Evolutionary conservation across 2,113 vertebrate genomes (phyloP).

Genomic region (Gasterosteus nipponicus): DNA sequence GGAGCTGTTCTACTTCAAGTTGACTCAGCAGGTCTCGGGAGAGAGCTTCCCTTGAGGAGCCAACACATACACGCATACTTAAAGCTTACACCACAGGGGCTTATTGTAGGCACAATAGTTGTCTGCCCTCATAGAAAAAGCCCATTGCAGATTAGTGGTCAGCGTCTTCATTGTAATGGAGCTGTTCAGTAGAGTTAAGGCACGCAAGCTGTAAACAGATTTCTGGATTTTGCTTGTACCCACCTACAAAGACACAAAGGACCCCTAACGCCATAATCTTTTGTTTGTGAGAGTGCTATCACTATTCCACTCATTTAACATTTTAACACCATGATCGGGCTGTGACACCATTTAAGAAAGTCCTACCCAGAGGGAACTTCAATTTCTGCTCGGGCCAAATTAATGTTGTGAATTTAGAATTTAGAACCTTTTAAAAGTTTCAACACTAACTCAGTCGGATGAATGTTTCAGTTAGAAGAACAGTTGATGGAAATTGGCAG

Average conservation of each 20-base stretch:
- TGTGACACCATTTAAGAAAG: background rate
- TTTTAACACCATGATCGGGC: background rate
- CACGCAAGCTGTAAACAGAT: background rate
- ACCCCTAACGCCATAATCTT: background rate
- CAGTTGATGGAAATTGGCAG: conserved; percentile 5
- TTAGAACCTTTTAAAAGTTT: background rate
- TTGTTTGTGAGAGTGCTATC: background rate
- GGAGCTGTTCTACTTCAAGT: conserved; percentile 15
- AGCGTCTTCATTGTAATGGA: conserved; percentile 40
- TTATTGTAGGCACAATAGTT: conserved; percentile 30
- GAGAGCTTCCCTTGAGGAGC: conserved; percentile 26
- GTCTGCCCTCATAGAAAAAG: conserved; percentile 9
- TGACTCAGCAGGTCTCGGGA: conserved; percentile 43
- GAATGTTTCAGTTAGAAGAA: background rate
- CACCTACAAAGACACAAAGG: background rate
- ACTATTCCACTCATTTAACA: background rate
- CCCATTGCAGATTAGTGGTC: conserved; percentile 42
- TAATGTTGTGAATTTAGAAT: background rate
- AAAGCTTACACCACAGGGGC: background rate
- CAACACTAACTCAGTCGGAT: background rate
- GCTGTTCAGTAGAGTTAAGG: conserved; percentile 32
- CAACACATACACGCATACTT: background rate
- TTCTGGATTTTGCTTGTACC: background rate
- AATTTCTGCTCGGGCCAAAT: background rate
- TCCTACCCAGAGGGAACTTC: background rate